Percentiles rank a stretch among this genome's conserved stretches.
Evolutionary conservation across 2,888 invertebrate species (phyloP).

Genomic region (Brachyptera risi): DNA sequence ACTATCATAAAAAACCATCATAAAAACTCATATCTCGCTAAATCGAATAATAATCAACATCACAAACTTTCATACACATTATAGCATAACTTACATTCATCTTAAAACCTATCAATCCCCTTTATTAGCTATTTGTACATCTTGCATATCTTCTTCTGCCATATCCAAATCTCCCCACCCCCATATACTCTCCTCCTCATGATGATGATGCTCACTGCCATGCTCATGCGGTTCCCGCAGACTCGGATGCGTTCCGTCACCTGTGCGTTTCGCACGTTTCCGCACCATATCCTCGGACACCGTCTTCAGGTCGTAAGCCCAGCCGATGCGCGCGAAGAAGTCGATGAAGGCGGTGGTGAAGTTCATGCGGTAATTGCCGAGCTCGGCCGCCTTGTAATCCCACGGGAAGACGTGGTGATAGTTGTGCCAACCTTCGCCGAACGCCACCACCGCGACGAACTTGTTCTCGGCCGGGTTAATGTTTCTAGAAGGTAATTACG

Average conservation of each 20-base stretch:
- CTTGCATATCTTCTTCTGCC: slow-evolving; percentile 36
- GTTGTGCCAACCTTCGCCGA: slow-evolving; percentile 93
- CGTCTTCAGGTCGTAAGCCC: slow-evolving; percentile 55
- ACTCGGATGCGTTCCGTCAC: slow-evolving; percentile 56
- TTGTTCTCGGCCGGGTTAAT: slow-evolving; percentile 77
- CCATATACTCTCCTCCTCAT: slow-evolving; percentile 43
- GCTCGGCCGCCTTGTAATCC: slow-evolving; percentile 88
- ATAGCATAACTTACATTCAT: too few relatives aligned
- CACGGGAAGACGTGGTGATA: slow-evolving; percentile 92
- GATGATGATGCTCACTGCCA: slow-evolving; percentile 41
- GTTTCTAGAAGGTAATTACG: too few relatives aligned
- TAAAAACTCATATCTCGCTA: too few relatives aligned
- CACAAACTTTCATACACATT: too few relatives aligned
- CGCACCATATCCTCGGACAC: slow-evolving; percentile 66
- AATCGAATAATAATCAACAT: too few relatives aligned
- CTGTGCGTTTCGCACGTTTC: slow-evolving; percentile 66
- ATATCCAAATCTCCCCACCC: slow-evolving; percentile 32
- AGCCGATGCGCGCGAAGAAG: slow-evolving; percentile 46
- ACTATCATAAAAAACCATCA: too few relatives aligned
- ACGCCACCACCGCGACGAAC: slow-evolving; percentile 64
- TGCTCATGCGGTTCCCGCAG: slow-evolving; percentile 35
- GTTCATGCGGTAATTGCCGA: slow-evolving; percentile 56
- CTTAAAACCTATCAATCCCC: slow-evolving; percentile 5
- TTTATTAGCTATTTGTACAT: slow-evolving; percentile 35
- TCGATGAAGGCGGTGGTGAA: slow-evolving; percentile 55